Conservation (phyloP, 2,888 invertebrate genomes). For the Campoplex capitator region DNA sequence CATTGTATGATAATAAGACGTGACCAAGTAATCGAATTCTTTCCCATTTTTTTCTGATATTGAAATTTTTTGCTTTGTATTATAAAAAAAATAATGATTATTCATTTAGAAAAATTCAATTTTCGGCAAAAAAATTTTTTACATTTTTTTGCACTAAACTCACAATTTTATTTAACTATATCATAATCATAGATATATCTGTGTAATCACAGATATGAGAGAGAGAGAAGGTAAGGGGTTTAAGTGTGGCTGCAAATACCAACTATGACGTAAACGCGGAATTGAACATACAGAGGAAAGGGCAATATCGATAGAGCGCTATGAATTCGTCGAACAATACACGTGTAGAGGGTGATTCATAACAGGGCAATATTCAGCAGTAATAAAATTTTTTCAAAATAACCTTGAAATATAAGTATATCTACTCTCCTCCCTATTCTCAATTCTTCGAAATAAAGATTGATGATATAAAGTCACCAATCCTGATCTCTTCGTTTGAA, state of each 20-base stretch:
- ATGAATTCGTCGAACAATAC: not conserved
- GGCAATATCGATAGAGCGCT: slow-evolving; percentile 69
- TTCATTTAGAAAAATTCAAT: no score
- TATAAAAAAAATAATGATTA: no score
- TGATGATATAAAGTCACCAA: not conserved
- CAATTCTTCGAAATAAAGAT: not conserved
- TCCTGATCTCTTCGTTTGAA: not conserved
- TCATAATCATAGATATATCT: no score
- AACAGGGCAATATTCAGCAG: not conserved
- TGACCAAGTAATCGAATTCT: no score
- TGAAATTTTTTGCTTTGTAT: no score
- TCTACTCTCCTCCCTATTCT: no score
- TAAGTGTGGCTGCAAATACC: slow-evolving; percentile 24
- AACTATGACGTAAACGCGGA: slow-evolving; percentile 17
- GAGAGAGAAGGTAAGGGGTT: slow-evolving; percentile 23
- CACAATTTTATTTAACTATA: no score
- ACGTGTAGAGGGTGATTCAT: slow-evolving; percentile 5
- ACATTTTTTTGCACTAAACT: no score
- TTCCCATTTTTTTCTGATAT: no score
- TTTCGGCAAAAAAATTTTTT: no score
- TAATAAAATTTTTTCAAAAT: not conserved
- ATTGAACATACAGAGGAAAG: slow-evolving; percentile 52
- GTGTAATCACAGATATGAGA: not conserved
- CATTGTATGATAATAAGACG: not conserved
- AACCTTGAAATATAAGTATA: not conserved